A percentile compares a stretch with the other conserved stretches of the same genome.
These are phyloP conservation scores for Therioaphis trifolii DNA, from an alignment of 2,888 invertebrate species.

Conservation along the genomic window DNA sequence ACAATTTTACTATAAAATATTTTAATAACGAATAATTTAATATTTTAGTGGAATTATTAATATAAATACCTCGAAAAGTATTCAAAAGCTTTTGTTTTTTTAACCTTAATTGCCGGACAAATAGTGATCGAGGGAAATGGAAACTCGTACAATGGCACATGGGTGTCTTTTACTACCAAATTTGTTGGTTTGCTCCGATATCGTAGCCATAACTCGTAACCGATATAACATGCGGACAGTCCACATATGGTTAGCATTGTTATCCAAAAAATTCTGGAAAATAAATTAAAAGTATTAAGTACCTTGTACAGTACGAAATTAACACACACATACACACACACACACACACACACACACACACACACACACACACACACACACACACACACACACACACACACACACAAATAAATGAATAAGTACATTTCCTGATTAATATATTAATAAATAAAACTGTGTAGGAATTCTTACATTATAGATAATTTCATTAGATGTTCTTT, in stretches of 20 bases:
- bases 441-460: no score
- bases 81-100: conserved; percentile 63
- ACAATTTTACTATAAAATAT: not conserved
- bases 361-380: no score
- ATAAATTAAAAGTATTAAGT: no score
- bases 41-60: not conserved
- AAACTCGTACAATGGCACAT: conserved; percentile 65
- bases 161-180: conserved; percentile 66
- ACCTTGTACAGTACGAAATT: no score
- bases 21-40: not conserved
- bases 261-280: conserved; percentile 65
- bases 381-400: no score
- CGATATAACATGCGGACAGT: conserved; percentile 64
- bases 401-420: no score
- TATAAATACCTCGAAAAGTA: conserved; percentile 64
- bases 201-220: conserved; percentile 63
- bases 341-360: no score
- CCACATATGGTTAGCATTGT: conserved; percentile 64
- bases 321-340: no score
- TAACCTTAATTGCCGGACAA: conserved; percentile 65
- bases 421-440: no score
- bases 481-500: no score
- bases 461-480: no score
- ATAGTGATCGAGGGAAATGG: conserved; percentile 66
- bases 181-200: conserved; percentile 65